Conservation (phyloP, 2,888 invertebrate genomes). For the Drosophila mettleri region DNA sequence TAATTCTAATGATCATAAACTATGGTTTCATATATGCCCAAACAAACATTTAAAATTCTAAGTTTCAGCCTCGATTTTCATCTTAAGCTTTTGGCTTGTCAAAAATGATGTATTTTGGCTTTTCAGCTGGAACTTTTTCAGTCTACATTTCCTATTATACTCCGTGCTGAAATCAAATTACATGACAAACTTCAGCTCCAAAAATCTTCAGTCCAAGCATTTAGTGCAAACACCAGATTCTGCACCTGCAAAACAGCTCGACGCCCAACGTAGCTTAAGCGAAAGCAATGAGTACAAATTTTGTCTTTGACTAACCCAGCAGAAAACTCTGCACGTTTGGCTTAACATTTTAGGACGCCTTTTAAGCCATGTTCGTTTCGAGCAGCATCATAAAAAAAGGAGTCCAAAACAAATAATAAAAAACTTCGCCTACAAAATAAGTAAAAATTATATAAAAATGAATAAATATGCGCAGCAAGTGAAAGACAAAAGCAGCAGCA, state of each 20-base stretch:
- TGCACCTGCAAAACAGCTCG: constrained; percentile 6
- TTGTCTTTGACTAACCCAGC: constrained; percentile 76
- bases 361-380: constrained; percentile 55
- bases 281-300: constrained; percentile 50
- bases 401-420: constrained; percentile 10
- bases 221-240: constrained; percentile 1
- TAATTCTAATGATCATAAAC: no score
- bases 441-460: constrained; percentile 20
- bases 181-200: constrained; percentile 1
- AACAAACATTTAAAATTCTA: no score
- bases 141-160: not conserved
- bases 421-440: constrained; percentile 18
- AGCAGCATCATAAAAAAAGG: constrained; percentile 28
- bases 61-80: not conserved
- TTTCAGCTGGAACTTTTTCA: not conserved
- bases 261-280: not conserved
- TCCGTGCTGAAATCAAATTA: not conserved
- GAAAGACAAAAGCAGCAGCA: constrained; percentile 48
- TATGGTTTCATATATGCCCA: no score
- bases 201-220: constrained; percentile 5
- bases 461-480: constrained; percentile 32
- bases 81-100: not conserved
- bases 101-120: no score
- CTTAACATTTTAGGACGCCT: constrained; percentile 69
- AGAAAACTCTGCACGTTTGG: constrained; percentile 73